A percentile compares a stretch with the other conserved stretches of the same genome.
These are phyloP conservation scores for Scaptomyza montana DNA, from an alignment of 1,140 invertebrate genomes.

Conservation along the genomic window DNA sequence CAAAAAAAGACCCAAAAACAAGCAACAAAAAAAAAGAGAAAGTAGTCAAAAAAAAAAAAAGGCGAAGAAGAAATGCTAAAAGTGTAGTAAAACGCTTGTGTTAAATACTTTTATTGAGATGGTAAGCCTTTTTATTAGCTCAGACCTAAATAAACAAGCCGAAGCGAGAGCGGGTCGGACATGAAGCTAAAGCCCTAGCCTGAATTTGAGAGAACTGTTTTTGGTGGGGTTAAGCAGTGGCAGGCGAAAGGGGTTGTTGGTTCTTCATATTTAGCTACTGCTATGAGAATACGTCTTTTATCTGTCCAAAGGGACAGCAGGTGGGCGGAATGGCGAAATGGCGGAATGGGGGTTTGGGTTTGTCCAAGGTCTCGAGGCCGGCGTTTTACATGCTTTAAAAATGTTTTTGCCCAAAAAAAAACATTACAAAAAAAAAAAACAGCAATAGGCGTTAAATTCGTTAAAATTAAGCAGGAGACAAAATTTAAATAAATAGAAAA, in stretches of 20 bases:
- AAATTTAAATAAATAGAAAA: slow-evolving; percentile 40
- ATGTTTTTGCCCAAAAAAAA: slow-evolving; percentile 46
- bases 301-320: slow-evolving; percentile 59
- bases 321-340: slow-evolving; percentile 4
- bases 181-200: slow-evolving; percentile 22
- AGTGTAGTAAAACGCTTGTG: slow-evolving; percentile 83
- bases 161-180: slow-evolving; percentile 45
- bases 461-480: slow-evolving; percentile 47
- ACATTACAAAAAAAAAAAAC: background rate
- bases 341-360: slow-evolving; percentile 2
- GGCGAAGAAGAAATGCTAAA: slow-evolving; percentile 70
- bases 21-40: slow-evolving; percentile 38
- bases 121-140: slow-evolving; percentile 84
- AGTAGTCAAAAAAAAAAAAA: slow-evolving; percentile 27
- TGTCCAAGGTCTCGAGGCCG: slow-evolving; percentile 39
- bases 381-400: slow-evolving; percentile 77
- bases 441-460: slow-evolving; percentile 55
- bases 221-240: background rate
- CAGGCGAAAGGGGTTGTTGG: slow-evolving; percentile 11
- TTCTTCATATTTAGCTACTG: background rate
- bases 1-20: slow-evolving; percentile 8
- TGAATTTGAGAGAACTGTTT: background rate
- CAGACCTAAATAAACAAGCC: slow-evolving; percentile 82
- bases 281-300: slow-evolving; percentile 53
- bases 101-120: slow-evolving; percentile 84